Evolutionary conservation across 2,888 invertebrate species (phyloP), one percentile per base, ranked within the genome.

Genomic region (Nudaria mundana): DNA sequence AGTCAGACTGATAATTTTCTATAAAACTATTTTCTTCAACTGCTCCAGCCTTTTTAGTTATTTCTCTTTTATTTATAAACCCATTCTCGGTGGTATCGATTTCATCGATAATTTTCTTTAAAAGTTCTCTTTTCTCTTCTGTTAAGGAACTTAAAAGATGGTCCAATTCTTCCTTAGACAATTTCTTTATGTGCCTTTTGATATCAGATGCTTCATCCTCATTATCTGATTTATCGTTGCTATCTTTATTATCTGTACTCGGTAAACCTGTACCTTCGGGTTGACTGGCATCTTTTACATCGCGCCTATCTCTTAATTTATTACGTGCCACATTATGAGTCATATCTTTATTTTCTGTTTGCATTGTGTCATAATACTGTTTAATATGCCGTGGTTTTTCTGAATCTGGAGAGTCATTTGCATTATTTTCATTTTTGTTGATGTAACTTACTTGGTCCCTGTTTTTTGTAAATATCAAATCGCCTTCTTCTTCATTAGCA

Each of bases 11-110:
- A 12, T 66, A 64, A 50, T 63, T 71, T 38, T 83, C 81, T n/a
- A 77, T 62, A n/a, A 57, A 69, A 54, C 63, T 74, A 50, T 72
- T 81, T 52, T 81, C 81, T 54, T 83, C 82, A 13, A 77, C 70
- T 20, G 82, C 82, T 4, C 73, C 82, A 14, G 81, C 79, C 62
- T 87, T 88, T 44, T 87, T 87, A 4, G 81, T 85, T 36, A 86
- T 86, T 73, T 87, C 88, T 47, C 87, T 70, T 66, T 88, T 88
- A 48, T 70, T 81, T 13, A 81, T 50, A 23, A 26, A 56, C 2
- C 66, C 67, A 31, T 53, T 56, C 13, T 70, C 62, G 24, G 35
- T 16, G 4, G 43, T 10, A 34, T 65, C 62, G 6, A 45, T 51
- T 13, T 75, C 73, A 20, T 74, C 77, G 16, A 88, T 83, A 3